Evolutionary conservation across 2,888 invertebrate species (phyloP).

Genomic region (Pammene aurita): DNA sequence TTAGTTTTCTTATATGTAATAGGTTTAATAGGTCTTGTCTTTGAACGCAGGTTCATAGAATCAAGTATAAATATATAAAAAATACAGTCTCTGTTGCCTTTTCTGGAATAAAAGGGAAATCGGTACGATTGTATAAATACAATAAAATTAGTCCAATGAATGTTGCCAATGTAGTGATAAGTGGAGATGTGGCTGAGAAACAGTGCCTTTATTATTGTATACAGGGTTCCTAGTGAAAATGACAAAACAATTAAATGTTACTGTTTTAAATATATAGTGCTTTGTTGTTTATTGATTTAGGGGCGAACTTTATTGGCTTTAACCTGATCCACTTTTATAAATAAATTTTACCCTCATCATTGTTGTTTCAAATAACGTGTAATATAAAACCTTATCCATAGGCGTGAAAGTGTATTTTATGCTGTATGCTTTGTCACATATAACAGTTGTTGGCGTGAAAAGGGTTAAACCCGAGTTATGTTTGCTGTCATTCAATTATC

Average conservation of each 20-base stretch:
- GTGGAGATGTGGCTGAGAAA: slow-evolving; percentile 28
- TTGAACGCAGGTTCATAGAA: slow-evolving; percentile 47
- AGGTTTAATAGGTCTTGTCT: slow-evolving; percentile 45
- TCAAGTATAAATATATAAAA: slow-evolving; percentile 44
- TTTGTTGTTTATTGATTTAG: slow-evolving; percentile 18
- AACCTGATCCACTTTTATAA: too few species aligned
- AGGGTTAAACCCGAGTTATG: too few species aligned
- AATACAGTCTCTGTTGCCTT: slow-evolving; percentile 62
- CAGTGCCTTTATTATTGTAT: slow-evolving; percentile 36
- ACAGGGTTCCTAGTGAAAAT: slow-evolving; percentile 38
- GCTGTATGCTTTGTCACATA: too few species aligned
- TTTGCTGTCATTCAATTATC: too few species aligned
- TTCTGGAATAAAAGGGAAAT: slow-evolving; percentile 59
- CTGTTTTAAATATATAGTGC: slow-evolving; percentile 27
- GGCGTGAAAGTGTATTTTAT: too few species aligned
- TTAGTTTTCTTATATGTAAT: slow-evolving; percentile 1
- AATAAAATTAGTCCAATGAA: slow-evolving; percentile 21
- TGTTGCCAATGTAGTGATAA: slow-evolving; percentile 39
- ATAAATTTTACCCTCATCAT: too few species aligned
- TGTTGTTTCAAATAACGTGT: too few species aligned
- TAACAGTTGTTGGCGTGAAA: too few species aligned
- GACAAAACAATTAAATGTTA: slow-evolving; percentile 29
- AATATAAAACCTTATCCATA: too few species aligned
- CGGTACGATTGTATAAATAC: slow-evolving; percentile 54
- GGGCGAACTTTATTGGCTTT: background rate